These are phyloP conservation scores for Lucilia sericata DNA, from an alignment of 1,140 invertebrate species.

Conservation along the genomic window DNA sequence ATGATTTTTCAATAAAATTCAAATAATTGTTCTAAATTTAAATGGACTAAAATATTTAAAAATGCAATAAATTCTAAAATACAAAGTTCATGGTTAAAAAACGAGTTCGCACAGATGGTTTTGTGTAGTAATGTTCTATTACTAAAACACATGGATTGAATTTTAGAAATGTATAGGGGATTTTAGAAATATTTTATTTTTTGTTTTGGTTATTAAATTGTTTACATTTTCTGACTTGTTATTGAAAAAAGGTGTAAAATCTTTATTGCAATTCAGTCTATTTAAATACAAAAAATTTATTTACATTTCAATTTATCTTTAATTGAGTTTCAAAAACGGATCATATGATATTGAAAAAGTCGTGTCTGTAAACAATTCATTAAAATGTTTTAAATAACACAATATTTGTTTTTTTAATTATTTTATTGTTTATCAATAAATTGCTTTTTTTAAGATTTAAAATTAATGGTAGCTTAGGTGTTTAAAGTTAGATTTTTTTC, in stretches of 20 bases:
- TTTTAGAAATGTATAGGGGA: no score
- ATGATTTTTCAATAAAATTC: background rate
- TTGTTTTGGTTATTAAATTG: no score
- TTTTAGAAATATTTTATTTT: no score
- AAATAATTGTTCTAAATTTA: background rate
- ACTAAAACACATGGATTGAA: no score
- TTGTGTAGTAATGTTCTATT: no score
- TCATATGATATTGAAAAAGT: background rate
- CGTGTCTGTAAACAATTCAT: background rate
- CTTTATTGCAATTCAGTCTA: no score
- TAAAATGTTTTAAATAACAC: background rate
- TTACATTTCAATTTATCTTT: background rate
- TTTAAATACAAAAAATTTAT: background rate
- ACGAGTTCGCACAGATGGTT: no score
- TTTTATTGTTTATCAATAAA: background rate
- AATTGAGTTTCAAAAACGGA: background rate
- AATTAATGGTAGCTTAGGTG: background rate
- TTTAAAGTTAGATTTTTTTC: no score
- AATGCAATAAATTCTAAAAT: background rate
- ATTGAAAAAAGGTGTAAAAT: no score
- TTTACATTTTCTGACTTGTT: no score
- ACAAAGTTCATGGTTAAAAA: background rate
- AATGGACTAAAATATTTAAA: background rate
- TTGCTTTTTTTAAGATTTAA: background rate
- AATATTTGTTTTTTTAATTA: no score